Percentiles rank a stretch among this genome's conserved stretches.
Conservation (phyloP, 2,797 vertebrate genomes). For the Clarias pachynema region DNA sequence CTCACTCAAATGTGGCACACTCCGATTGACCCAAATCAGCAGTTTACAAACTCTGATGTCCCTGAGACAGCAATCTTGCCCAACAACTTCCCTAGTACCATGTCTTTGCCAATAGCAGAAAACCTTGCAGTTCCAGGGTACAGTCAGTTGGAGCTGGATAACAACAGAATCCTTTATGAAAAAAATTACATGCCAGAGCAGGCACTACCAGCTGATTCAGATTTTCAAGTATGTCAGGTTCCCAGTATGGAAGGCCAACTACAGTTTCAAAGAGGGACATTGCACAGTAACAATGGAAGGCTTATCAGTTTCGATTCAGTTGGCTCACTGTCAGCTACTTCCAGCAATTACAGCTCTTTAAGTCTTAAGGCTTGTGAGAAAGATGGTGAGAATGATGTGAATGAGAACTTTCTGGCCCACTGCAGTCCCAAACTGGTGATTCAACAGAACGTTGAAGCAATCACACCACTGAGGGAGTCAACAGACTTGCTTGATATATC, state of each 20-base stretch:
- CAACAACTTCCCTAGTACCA: constrained; percentile 77
- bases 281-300: constrained; percentile 90
- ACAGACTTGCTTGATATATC: constrained; percentile 98
- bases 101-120: constrained; percentile 77
- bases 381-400: constrained; percentile 92
- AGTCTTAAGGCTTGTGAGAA: constrained; percentile 95
- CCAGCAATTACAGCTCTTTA: constrained; percentile 96
- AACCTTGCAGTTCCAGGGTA: constrained; percentile 84
- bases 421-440: constrained; percentile 99
- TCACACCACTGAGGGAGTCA: constrained; percentile 94
- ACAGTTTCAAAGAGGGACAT: constrained; percentile 92
- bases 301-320: constrained; percentile 98
- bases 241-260: constrained; percentile 89
- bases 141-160: constrained; percentile 83
- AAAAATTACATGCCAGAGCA: constrained; percentile 87
- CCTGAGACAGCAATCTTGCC: constrained; percentile 81
- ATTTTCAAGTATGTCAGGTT: constrained; percentile 92
- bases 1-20: constrained; percentile 87
- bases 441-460: constrained; percentile 96
- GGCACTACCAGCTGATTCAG: constrained; percentile 85
- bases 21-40: constrained; percentile 74
- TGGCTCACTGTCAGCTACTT: constrained; percentile 91
- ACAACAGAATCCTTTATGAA: constrained; percentile 89
- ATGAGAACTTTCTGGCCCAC: constrained; percentile 95
- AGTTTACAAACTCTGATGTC: constrained; percentile 81